Base-by-base conservation (phyloP, 1,140 invertebrate genomes). In the Plodia interpunctella region DNA sequence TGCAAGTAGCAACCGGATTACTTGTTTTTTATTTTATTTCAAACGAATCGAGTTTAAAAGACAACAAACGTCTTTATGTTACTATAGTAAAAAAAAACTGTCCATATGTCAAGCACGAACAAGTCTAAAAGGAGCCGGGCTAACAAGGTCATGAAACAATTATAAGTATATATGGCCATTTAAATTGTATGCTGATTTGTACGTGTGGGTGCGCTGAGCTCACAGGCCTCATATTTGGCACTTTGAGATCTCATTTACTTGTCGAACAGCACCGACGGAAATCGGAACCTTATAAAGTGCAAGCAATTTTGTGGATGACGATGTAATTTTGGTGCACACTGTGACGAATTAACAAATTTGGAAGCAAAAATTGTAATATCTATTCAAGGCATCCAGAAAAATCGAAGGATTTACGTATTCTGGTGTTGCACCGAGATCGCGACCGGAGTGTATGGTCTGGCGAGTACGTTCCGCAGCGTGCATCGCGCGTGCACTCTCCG, bases 401-500 rank as follows among this genome's bases (percentile, higher is more conserved):
- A 28, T 9, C 28, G 11, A 32, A 11, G 30, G 30, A 32, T 32
- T 25, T 25, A 25, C 21, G 30, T 32, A 32, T 32, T 6, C 30
- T 32, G 28, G 30, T 32, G 20, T 21, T 21, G 18, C 15, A 51
- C 49, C 13, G 19, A 5, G 20, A 25, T 25, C n/a, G 13, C 20
- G 9, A 9, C 51, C 21, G 13, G 25, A 25, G 21, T 53, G 21
- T 15, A 25, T 1, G 3, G 19, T n/a, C 13, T 53, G 5, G 11
- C 51, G 21, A 28, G 59, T 59, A 63, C 63, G 62, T 69, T 58
- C 63, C 67, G 32, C 56, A 65, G 51, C 57, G 63, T 73, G 70
- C 70, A 78, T 59, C 61, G 64, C 57, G 66, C 63, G 69, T 70
- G 69, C 63, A 25, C 17, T 25, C 19, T 53, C 51, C 19, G 62